These are phyloP conservation scores for Isoperla grammatica DNA, from an alignment of 2,888 invertebrate species.

Conservation along the genomic window DNA sequence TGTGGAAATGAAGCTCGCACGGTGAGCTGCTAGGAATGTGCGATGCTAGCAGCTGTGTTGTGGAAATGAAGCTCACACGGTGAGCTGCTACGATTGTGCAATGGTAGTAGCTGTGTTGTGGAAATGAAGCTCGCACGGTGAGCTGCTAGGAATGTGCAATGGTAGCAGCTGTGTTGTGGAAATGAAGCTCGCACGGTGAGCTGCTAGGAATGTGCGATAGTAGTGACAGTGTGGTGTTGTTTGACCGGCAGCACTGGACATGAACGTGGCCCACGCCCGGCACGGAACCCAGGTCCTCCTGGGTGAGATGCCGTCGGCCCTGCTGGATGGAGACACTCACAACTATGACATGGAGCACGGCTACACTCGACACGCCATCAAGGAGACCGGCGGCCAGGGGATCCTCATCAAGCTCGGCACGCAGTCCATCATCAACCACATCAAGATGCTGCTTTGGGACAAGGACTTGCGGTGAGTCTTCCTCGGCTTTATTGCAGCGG, in stretches of 20 bases:
- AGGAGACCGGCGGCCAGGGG: slow-evolving; percentile 62
- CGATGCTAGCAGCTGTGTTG: no score
- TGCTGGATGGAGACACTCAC: slow-evolving; percentile 83
- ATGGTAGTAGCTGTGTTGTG: no score
- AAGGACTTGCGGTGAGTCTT: slow-evolving; percentile 65
- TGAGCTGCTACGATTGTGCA: no score
- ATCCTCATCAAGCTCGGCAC: slow-evolving; percentile 76
- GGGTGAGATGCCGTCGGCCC: slow-evolving; percentile 82
- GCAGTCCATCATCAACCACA: slow-evolving; percentile 87
- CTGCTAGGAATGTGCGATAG: no score
- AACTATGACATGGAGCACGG: slow-evolving; percentile 91
- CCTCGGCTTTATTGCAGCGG: slow-evolving; percentile 6
- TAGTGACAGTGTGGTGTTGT: no score
- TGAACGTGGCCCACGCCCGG: slow-evolving; percentile 81
- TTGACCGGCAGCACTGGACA: slow-evolving; percentile 86
- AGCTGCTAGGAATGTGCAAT: no score
- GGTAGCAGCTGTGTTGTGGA: no score
- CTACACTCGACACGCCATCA: slow-evolving; percentile 83
- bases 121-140: no score
- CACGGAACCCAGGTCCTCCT: slow-evolving; percentile 80
- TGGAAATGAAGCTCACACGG: no score
- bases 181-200: no score
- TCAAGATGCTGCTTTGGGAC: slow-evolving; percentile 92
- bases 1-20: no score
- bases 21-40: no score